phyloP scores from a whole-genome alignment of 2,797 vertebrate genomes.

The Australoheros facetus region DNA sequence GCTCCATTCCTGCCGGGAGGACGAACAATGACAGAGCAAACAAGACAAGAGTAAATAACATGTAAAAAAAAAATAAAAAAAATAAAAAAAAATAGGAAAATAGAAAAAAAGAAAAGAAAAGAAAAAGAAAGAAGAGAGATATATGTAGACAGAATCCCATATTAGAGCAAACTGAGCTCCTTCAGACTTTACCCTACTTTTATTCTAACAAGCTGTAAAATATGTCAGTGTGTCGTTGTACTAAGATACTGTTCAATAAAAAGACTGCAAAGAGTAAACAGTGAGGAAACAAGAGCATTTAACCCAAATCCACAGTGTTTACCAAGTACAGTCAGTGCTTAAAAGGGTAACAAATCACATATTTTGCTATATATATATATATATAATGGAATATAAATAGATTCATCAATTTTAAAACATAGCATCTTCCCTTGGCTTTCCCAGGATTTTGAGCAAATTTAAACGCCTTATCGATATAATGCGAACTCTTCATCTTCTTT shows the following conservation, averaged over 20 bases:
- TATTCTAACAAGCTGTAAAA: background rate
- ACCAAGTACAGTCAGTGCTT: background rate
- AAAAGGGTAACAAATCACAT: background rate
- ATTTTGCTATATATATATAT: background rate
- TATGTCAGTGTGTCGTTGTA: background rate
- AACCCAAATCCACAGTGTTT: accelerated
- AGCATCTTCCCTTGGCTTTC: background rate
- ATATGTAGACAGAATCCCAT: accelerated
- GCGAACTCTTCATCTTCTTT: too few species aligned
- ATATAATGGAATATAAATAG: background rate
- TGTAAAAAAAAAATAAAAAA: too few species aligned
- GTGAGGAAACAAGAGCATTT: background rate
- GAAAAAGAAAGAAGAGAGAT: too few species aligned
- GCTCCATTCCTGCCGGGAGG: constrained; percentile 51
- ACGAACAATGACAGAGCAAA: background rate
- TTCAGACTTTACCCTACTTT: background rate
- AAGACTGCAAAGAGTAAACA: background rate
- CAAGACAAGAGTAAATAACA: background rate
- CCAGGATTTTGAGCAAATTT: background rate
- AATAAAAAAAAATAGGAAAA: too few species aligned
- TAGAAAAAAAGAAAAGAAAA: too few species aligned
- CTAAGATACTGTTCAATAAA: background rate
- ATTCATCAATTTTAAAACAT: background rate
- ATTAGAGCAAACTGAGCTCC: background rate
- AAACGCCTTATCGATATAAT: too few species aligned